Evolutionary conservation across 2,797 vertebrate species (phyloP), one percentile per base, ranked within the genome.

Genomic region (Sebastes glaucus): DNA sequence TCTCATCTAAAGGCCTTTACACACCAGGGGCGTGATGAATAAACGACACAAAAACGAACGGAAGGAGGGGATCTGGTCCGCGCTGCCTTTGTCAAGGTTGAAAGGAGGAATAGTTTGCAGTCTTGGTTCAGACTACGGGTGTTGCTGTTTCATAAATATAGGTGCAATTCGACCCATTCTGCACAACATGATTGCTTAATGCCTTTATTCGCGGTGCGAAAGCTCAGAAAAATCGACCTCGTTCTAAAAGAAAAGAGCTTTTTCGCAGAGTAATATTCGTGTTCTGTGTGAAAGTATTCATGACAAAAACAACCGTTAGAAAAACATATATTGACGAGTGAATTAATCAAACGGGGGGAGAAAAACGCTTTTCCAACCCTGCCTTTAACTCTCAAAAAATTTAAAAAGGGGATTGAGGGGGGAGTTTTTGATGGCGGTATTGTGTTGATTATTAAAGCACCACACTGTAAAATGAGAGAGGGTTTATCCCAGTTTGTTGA

Each of bases 401-500:
- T 2, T 11, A 7, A 13, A 38, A 53, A 35, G 6, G 33, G 27
- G 14, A 55, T 13, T 59, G n/a, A 13, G 1, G 11, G 8, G 61
- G 6, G 5, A 27, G 23, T 53, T 53, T 74, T 56, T n/a, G 4
- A 55, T 25, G 30, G 35, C 32, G 5, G 20, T 23, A 35, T 23
- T 69, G 16, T 70, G 16, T 46, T 2, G 13, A 53, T 11, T 46
- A 59, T 67, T 46, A 16, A 71, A 65, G 49, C 35, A 27, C 38
- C 49, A 20, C 70, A 62, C 28, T 27, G n/a, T 68, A 16, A 55
- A 80, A 65, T 62, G 4, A 59, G 42, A 9, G 9, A 59, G 16
- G 20, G 20, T 71, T 72, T 76, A 73, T 65, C 75, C 64, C 33
- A 22, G n/a, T 57, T 61, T 69, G 22, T 65, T 71, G 35, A 59